A percentile compares a stretch with the other conserved stretches of the same genome.
These are phyloP conservation scores for Limonius californicus DNA, from an alignment of 1,140 invertebrate species.

Conservation along the genomic window DNA sequence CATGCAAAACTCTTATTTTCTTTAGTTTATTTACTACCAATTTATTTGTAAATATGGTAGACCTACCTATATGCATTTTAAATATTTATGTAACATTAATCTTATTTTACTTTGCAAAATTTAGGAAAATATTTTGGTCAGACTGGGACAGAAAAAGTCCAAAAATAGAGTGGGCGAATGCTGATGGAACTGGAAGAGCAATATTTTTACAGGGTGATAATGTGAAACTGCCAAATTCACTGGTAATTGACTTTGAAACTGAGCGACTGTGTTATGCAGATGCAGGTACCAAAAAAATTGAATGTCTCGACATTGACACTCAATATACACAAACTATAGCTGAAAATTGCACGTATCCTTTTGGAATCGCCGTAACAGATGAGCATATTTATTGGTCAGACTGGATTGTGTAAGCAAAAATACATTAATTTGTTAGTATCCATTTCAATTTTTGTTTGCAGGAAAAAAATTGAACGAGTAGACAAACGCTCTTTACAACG, in stretches of 20 bases:
- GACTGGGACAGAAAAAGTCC: slow-evolving; percentile 92
- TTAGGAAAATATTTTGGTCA: slow-evolving; percentile 95
- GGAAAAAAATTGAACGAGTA: slow-evolving; percentile 74
- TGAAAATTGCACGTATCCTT: slow-evolving; percentile 80
- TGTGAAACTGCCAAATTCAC: slow-evolving; percentile 72
- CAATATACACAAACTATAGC: slow-evolving; percentile 65
- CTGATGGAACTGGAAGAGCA: slow-evolving; percentile 83
- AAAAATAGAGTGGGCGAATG: slow-evolving; percentile 89
- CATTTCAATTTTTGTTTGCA: slow-evolving; percentile 48
- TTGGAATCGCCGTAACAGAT: slow-evolving; percentile 78
- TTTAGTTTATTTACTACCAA: too few species aligned
- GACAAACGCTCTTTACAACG: slow-evolving; percentile 62
- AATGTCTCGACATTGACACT: slow-evolving; percentile 68
- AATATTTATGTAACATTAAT: too few species aligned
- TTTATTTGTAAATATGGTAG: too few species aligned
- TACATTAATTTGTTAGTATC: not conserved
- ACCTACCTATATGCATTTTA: too few species aligned
- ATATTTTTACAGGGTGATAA: slow-evolving; percentile 60
- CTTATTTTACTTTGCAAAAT: too few species aligned
- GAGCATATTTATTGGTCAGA: slow-evolving; percentile 94
- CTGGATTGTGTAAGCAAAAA: slow-evolving; percentile 83
- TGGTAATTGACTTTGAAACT: slow-evolving; percentile 79
- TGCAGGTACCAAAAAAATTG: slow-evolving; percentile 77
- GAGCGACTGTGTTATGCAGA: slow-evolving; percentile 93
- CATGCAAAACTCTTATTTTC: too few species aligned